phyloP scores from a whole-genome alignment of 2,113 vertebrate genomes.

The Athene noctua region DNA sequence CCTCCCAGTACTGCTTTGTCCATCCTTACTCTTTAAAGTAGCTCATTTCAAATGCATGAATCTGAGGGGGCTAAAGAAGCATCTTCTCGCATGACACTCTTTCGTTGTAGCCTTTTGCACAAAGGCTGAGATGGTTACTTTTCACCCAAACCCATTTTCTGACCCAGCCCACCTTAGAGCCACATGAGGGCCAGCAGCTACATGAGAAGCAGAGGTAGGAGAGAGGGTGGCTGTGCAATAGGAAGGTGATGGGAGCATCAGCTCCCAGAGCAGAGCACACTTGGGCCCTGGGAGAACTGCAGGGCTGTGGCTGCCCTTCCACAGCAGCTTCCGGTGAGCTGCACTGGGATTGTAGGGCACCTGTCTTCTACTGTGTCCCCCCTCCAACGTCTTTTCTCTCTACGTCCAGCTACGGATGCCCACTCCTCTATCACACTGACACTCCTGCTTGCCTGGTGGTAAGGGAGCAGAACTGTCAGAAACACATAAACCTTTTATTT shows the following conservation, averaged over 20 bases:
- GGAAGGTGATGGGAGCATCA: too few species aligned
- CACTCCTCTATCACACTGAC: background rate
- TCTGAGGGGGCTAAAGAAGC: background rate
- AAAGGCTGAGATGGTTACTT: background rate
- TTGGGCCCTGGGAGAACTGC: rapidly evolving
- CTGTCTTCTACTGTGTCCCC: rapidly evolving
- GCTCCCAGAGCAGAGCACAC: background rate
- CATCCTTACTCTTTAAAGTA: background rate
- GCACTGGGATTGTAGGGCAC: background rate
- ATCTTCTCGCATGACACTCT: background rate
- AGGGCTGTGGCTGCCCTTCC: background rate
- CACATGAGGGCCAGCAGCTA: background rate
- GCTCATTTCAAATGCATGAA: background rate
- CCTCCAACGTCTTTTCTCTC: background rate
- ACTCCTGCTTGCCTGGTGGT: background rate
- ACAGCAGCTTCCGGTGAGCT: background rate
- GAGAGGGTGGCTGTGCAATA: background rate
- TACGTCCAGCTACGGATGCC: rapidly evolving
- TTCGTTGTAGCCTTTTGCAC: background rate
- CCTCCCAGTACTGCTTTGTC: background rate
- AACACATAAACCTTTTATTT: background rate
- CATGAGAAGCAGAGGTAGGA: background rate
- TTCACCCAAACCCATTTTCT: background rate
- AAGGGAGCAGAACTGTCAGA: background rate
- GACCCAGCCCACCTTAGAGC: background rate